phyloP scores from a whole-genome alignment of 2,113 vertebrate genomes.

The Cichladusa arquata region DNA sequence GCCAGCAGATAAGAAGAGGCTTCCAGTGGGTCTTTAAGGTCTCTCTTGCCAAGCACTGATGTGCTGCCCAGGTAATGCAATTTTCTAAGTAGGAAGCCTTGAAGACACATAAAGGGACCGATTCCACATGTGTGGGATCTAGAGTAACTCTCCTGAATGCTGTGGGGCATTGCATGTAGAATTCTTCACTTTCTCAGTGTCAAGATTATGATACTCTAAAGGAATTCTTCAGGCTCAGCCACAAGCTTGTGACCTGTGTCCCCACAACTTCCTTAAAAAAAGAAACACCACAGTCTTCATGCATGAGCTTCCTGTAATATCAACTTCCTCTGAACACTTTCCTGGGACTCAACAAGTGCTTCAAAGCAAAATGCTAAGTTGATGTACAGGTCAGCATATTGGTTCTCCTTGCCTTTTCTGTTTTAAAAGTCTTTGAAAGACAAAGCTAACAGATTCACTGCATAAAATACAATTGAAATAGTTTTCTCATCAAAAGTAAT shows the following conservation, averaged over 20 bases:
- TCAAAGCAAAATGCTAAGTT: background rate
- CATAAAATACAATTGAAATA: background rate
- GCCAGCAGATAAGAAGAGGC: background rate
- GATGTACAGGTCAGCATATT: background rate
- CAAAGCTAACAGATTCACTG: background rate
- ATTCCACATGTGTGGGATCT: background rate
- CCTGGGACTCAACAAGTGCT: background rate
- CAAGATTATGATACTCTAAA: background rate
- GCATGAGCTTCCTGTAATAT: background rate
- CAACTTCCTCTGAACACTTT: background rate
- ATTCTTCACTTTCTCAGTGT: background rate
- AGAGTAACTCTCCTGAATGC: background rate
- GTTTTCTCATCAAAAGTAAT: background rate
- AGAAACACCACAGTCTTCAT: background rate
- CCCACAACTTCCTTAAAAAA: background rate
- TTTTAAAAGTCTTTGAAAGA: background rate
- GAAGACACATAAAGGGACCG: background rate
- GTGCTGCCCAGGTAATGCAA: background rate
- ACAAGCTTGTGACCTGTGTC: background rate
- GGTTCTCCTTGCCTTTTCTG: background rate
- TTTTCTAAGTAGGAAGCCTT: background rate
- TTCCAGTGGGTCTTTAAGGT: background rate
- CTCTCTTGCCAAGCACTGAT: background rate
- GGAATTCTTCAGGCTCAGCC: background rate
- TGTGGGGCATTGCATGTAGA: background rate